Base-by-base conservation (phyloP, 1,140 invertebrate species). In the Hycleus phaleratus region DNA sequence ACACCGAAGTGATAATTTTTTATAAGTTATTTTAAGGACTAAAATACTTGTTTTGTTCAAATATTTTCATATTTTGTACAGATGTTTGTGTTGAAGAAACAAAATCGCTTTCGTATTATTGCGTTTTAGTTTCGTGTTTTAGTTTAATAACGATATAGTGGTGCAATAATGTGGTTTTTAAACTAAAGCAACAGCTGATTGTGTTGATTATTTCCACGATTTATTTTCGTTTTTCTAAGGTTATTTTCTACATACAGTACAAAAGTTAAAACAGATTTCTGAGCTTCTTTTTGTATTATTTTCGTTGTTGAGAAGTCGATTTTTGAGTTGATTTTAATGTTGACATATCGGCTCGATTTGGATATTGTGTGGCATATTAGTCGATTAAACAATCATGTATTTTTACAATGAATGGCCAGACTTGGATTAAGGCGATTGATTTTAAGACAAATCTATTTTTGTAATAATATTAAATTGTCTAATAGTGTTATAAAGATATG, bases 401-500 rank as follows among this genome's bases (percentile, higher is more conserved):
- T 53, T 53, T 45, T 24, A 26, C 32, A 40, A 10, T 1, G 39
- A 18, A 44, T 11, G 6, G 25, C 10, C n/a, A 26, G 46, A 5
- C 7, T 32, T 32, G 32, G 32, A 49, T 25, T 50, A 18, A 26
- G 43, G 42, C 39, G n/a, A 42, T 42, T 44, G 26, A 58, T 47
- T 45, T 11, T 62, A 62, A 65, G 61, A 64, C 56, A 67, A 65
- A 49, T 69, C 69, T 70, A 68, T 70, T 70, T 70, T 65, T 69
- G 63, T 67, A 65, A 51, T 46, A 56, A 50, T 18, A 32, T 32
- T 32, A 7, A 32, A 32, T 49, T 56, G 26, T 38, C 57, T 38
- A 48, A 52, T 56, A 59, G 56, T 59, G 54, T 65, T 60, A 49
- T 53, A 67, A 55, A 66, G 63, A 67, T 68, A 69, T 71, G 66